Conservation (phyloP, 2,797 vertebrate species). For the Decapterus maruadsi region DNA sequence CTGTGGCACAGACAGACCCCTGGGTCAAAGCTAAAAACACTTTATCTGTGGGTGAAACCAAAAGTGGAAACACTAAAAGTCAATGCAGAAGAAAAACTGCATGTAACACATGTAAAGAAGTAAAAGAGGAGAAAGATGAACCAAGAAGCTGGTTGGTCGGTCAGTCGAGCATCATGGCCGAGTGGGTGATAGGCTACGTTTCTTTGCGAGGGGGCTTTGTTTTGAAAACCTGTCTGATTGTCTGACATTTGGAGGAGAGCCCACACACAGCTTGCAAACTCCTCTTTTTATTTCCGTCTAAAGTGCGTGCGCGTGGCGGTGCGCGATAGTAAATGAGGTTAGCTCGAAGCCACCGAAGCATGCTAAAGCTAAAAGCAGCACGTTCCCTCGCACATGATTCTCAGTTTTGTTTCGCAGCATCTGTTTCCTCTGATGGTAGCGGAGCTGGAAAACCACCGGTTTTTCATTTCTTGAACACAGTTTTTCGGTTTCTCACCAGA, state of each 20-base stretch:
- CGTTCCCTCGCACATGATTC: slow-evolving; percentile 58
- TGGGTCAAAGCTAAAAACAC: not conserved
- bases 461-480: slow-evolving; percentile 76
- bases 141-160: too few species aligned
- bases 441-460: slow-evolving; percentile 51
- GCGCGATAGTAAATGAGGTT: slow-evolving; percentile 35
- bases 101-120: not conserved
- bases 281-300: not conserved
- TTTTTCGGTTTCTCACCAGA: slow-evolving; percentile 59
- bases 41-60: slow-evolving; percentile 17
- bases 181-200: too few species aligned
- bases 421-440: slow-evolving; percentile 80
- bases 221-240: not conserved
- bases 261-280: not conserved
- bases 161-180: not conserved
- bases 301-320: not conserved
- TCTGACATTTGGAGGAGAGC: not conserved
- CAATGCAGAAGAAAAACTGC: not conserved
- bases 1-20: not conserved
- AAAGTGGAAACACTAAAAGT: not conserved
- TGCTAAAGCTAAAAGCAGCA: slow-evolving; percentile 57
- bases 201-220: too few species aligned
- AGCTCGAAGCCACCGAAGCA: slow-evolving; percentile 30
- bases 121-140: not conserved
- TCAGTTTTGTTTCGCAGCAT: slow-evolving; percentile 75